Conservation (phyloP, 2,888 invertebrate genomes). For the Phania funesta region DNA sequence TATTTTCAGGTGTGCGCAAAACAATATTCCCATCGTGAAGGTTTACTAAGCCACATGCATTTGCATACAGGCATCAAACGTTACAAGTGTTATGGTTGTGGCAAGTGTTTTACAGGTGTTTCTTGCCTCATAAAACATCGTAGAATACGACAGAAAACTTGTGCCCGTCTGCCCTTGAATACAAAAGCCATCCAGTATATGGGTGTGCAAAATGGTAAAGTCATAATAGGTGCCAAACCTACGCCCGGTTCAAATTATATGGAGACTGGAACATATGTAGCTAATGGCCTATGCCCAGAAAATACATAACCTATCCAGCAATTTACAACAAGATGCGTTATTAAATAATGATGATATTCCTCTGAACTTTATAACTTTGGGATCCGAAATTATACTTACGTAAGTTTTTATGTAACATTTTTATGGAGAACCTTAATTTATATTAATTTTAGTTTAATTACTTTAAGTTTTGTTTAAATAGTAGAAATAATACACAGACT, state of each 20-base stretch:
- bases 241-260: slow-evolving; percentile 77
- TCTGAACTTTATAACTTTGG: slow-evolving; percentile 42
- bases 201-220: slow-evolving; percentile 78
- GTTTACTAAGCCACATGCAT: slow-evolving; percentile 81
- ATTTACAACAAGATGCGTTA: slow-evolving; percentile 31
- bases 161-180: slow-evolving; percentile 78
- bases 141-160: slow-evolving; percentile 80
- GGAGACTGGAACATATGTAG: slow-evolving; percentile 76
- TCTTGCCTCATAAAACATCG: slow-evolving; percentile 82
- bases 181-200: slow-evolving; percentile 79
- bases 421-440: not conserved
- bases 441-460: slow-evolving; percentile 5
- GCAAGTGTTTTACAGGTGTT: slow-evolving; percentile 81
- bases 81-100: slow-evolving; percentile 81
- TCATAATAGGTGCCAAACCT: slow-evolving; percentile 77
- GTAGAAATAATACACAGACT: not conserved
- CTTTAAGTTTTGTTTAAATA: slow-evolving; percentile 7
- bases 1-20: slow-evolving; percentile 77
- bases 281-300: slow-evolving; percentile 69
- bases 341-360: slow-evolving; percentile 61
- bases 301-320: not conserved
- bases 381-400: slow-evolving; percentile 56
- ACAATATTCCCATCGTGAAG: slow-evolving; percentile 81
- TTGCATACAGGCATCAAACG: slow-evolving; percentile 82
- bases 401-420: not conserved